Evolutionary conservation across 92 coral and sea anemone genomes (phyloP), one percentile per base, ranked within the genome.

Genomic region (Paramuricea clavata): DNA sequence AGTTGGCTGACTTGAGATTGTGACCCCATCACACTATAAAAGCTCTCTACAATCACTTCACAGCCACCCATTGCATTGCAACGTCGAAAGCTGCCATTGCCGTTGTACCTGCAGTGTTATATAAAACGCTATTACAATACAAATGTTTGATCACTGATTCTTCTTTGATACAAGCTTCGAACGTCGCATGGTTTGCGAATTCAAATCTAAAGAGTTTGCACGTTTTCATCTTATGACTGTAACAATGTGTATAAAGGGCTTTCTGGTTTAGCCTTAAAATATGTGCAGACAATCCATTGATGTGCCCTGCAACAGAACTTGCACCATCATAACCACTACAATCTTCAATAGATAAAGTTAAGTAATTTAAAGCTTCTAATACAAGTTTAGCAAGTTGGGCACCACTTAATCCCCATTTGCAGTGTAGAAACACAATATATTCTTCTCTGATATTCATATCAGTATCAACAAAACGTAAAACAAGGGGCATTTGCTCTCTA

Each of bases 301-400:
- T 26, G 34, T 26, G 70, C 70, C 70, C 70, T 2, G 34, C 70
- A 12, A 77, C 82, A 28, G 82, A 43, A 27, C 82, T 69, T 26
- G 82, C 82, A 2, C 82, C 82, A 77, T 77, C 82, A 71, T 71
- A 77, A 12, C 82, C 82, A 6, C 82, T 8, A 56, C 82, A 52
- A 52, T 77, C 69, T 5, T 77, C 15, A 50, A 77, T 50, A 33
- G 57, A 13, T 23, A 77, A 31, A 15, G 42, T 49, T 19, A 77
- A 57, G 2, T 77, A 49, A 31, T 30, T 32, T 15, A 77, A 13
- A 13, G 82, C 34, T 9, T 77, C 68, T 15, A 77, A 16, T 26
- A 77, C 28, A 19, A 77, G 17, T 25, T 28, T 15, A 16, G 23
- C 13, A 77, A 77, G 82, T 21, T 56, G 39, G 0, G 39, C 69